A percentile compares a stretch with the other conserved stretches of the same genome.
phyloP scores from a whole-genome alignment of 2,888 invertebrate genomes.

The Leptopilina syphax region DNA sequence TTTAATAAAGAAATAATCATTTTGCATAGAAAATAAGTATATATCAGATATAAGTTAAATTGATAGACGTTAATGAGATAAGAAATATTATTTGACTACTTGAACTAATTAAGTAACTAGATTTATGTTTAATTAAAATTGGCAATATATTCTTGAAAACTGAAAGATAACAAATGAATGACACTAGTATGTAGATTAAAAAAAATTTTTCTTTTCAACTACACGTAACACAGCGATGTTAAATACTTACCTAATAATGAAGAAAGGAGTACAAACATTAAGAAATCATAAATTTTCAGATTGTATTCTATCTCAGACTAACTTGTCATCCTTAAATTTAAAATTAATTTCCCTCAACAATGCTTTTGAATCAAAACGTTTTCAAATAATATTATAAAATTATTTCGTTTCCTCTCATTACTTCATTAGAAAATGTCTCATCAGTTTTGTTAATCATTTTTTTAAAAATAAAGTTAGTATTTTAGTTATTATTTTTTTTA shows the following conservation, averaged over 20 bases:
- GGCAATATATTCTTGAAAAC: neutral
- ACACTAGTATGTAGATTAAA: neutral
- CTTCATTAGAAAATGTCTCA: neutral
- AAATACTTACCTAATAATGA: constrained; percentile 13
- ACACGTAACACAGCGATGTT: neutral
- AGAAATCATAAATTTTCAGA: constrained; percentile 1
- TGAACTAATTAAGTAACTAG: neutral
- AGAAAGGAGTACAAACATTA: neutral
- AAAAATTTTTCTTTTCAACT: neutral
- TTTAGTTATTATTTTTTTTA: neutral
- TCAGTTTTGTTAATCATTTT: neutral
- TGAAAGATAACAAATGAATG: constrained; percentile 6
- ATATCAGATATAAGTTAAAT: too few relatives aligned
- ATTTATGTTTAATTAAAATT: constrained; percentile 9
- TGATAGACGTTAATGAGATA: neutral
- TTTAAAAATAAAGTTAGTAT: neutral
- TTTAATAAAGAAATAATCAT: too few relatives aligned
- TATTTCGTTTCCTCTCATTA: neutral
- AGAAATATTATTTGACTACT: neutral
- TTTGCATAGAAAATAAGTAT: too few relatives aligned
- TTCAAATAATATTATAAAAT: neutral
- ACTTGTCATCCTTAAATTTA: neutral
- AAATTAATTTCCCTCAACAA: neutral
- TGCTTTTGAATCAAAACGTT: neutral
- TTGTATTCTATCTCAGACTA: neutral